These are phyloP conservation scores for Copidosoma aretas DNA, from an alignment of 2,888 invertebrate species.

Conservation along the genomic window DNA sequence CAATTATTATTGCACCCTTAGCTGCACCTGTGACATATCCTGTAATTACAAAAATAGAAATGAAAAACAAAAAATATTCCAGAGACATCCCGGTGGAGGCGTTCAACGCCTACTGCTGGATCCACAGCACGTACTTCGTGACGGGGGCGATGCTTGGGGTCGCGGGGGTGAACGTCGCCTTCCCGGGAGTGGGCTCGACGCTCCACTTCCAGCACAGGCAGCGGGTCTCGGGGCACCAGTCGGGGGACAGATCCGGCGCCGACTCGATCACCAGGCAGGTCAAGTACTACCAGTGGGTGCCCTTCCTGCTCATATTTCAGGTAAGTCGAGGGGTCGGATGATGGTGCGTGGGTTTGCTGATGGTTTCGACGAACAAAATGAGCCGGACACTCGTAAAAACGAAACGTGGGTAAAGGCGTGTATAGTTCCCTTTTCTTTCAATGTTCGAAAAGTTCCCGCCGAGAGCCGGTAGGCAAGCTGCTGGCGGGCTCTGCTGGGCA, in stretches of 20 bases:
- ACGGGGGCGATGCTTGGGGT: slow-evolving; percentile 83
- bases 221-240: slow-evolving; percentile 64
- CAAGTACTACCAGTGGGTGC: slow-evolving; percentile 96
- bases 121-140: slow-evolving; percentile 91
- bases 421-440: too few species aligned
- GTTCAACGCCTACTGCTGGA: slow-evolving; percentile 94
- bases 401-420: too few species aligned
- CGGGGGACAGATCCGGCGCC: slow-evolving; percentile 3
- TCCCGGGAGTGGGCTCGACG: slow-evolving; percentile 79
- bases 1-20: too few species aligned
- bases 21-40: too few species aligned
- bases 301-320: slow-evolving; percentile 96
- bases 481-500: slow-evolving; percentile 26
- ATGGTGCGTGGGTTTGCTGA: too few species aligned
- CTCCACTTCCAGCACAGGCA: slow-evolving; percentile 64
- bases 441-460: slow-evolving; percentile 20
- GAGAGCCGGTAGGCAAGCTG: neutral
- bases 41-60: too few species aligned
- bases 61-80: too few species aligned
- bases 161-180: slow-evolving; percentile 73
- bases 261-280: slow-evolving; percentile 69
- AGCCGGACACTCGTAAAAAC: too few species aligned
- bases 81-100: slow-evolving; percentile 92
- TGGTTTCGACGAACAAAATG: too few species aligned
- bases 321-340: slow-evolving; percentile 64